Evolutionary conservation across 2,888 invertebrate genomes (phyloP).

Genomic region (Zelleria hepariella): DNA sequence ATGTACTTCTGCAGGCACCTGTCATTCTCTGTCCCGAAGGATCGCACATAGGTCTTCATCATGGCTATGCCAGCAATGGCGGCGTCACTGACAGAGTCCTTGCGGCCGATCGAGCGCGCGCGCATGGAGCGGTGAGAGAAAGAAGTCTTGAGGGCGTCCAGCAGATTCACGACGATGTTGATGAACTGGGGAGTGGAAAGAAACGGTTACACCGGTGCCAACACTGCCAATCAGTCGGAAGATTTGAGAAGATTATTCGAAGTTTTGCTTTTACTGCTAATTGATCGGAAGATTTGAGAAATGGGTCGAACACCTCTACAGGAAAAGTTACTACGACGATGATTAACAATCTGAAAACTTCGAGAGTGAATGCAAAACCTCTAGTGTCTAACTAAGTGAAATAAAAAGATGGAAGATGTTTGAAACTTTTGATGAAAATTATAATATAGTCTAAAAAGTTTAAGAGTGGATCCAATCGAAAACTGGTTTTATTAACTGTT

Average conservation of each 20-base stretch:
- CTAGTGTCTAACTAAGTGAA: too few species aligned
- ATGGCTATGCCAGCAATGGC: slow-evolving; percentile 89
- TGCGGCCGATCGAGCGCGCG: slow-evolving; percentile 87
- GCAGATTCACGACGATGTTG: slow-evolving; percentile 90
- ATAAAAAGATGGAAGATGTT: too few species aligned
- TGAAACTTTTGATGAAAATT: too few species aligned
- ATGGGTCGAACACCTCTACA: too few species aligned
- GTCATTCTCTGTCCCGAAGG: slow-evolving; percentile 82
- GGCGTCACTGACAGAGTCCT: slow-evolving; percentile 92
- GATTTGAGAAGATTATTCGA: background rate
- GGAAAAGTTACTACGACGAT: too few species aligned
- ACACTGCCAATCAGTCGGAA: too few species aligned
- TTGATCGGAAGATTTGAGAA: too few species aligned
- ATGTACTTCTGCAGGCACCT: slow-evolving; percentile 89
- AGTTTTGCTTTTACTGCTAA: background rate
- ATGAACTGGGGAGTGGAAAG: slow-evolving; percentile 77
- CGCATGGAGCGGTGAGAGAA: slow-evolving; percentile 91
- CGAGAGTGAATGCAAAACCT: too few species aligned
- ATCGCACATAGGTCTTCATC: slow-evolving; percentile 90
- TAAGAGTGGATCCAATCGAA: background rate
- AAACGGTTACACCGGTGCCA: too few species aligned
- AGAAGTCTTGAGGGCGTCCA: slow-evolving; percentile 93
- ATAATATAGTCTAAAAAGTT: too few species aligned
- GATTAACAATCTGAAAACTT: too few species aligned
- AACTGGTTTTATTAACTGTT: background rate